Percentiles rank a stretch among this genome's conserved stretches.
These are phyloP conservation scores for Drosophila murphyi DNA, from an alignment of 1,140 invertebrate species.

Conservation along the genomic window DNA sequence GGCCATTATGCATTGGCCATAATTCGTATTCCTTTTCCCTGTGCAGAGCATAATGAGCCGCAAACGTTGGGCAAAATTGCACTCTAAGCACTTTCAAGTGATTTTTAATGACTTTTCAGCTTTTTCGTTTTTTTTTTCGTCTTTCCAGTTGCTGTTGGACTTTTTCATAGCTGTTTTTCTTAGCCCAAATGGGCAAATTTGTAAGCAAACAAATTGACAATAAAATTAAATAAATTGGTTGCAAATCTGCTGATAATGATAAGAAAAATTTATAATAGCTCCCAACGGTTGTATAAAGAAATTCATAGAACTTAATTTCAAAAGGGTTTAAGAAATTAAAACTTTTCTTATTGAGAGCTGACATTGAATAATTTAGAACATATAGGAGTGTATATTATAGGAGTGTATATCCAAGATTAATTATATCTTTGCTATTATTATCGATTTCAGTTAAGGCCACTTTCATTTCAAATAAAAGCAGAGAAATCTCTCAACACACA, in stretches of 20 bases:
- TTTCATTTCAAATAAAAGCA: too few relatives aligned
- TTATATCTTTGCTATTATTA: too few relatives aligned
- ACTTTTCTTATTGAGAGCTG: too few relatives aligned
- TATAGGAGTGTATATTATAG: too few relatives aligned
- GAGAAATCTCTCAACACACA: too few relatives aligned
- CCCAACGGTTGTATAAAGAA: too few relatives aligned
- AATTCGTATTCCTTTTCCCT: slow-evolving; percentile 60
- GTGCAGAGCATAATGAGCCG: slow-evolving; percentile 53
- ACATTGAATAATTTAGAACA: too few relatives aligned
- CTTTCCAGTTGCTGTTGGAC: slow-evolving; percentile 27
- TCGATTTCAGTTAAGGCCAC: too few relatives aligned
- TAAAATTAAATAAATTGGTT: slow-evolving; percentile 16
- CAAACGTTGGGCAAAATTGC: slow-evolving; percentile 68
- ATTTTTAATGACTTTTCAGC: slow-evolving; percentile 71
- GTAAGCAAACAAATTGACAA: slow-evolving; percentile 22
- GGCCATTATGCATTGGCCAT: slow-evolving; percentile 78
- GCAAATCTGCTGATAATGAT: neutral
- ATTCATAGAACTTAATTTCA: too few relatives aligned
- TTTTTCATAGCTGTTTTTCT: slow-evolving; percentile 24
- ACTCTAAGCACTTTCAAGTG: slow-evolving; percentile 72
- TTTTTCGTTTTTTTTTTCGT: slow-evolving; percentile 36
- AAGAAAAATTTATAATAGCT: too few relatives aligned
- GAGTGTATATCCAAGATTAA: too few relatives aligned
- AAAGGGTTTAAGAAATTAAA: too few relatives aligned
- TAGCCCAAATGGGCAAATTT: slow-evolving; percentile 37